Evolutionary conservation across 2,888 invertebrate genomes (phyloP).

Genomic region (Autographa pulchrina): DNA sequence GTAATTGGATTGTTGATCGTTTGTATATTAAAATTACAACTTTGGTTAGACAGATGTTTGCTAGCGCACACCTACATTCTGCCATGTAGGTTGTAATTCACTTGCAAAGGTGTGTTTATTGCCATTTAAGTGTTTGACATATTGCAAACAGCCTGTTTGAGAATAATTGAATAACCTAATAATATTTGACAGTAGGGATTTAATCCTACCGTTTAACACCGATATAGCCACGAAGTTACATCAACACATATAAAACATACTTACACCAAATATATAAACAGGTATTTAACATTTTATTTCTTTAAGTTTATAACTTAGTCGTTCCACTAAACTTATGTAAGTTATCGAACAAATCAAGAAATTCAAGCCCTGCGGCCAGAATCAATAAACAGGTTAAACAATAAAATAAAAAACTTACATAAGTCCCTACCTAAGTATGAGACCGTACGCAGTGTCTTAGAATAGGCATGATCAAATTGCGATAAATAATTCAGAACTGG

Average conservation of each 20-base stretch:
- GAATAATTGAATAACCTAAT: not conserved
- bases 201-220: not conserved
- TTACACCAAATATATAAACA: not conserved
- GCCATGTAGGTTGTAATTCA: not conserved
- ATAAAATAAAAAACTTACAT: not conserved
- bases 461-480: slow-evolving; percentile 23
- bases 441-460: slow-evolving; percentile 5
- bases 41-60: not conserved
- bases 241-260: not conserved
- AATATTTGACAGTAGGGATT: not conserved
- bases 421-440: not conserved
- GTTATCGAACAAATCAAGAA: not conserved
- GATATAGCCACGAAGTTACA: not conserved
- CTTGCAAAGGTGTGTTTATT: not conserved
- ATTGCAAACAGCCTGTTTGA: not conserved
- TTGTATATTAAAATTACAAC: not conserved
- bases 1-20: not conserved
- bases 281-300: too few species aligned
- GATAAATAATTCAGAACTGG: slow-evolving; percentile 43
- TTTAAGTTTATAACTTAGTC: not conserved
- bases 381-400: slow-evolving; percentile 3
- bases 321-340: not conserved
- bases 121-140: not conserved
- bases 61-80: not conserved
- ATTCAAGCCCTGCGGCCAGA: not conserved